Conservation (phyloP, 1,140 invertebrate species). For the Apis laboriosa region DNA sequence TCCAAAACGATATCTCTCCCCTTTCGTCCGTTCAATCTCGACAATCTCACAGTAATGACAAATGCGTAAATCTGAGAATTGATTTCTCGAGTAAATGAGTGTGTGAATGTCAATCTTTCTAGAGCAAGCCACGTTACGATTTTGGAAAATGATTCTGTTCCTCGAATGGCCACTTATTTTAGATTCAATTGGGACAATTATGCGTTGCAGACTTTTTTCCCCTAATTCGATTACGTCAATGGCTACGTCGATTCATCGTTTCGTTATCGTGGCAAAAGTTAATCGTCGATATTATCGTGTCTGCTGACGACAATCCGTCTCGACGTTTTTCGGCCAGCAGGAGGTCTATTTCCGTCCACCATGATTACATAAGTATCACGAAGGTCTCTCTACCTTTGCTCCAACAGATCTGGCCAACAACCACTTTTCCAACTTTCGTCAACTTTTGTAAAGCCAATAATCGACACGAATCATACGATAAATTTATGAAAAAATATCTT, state of each 20-base stretch:
- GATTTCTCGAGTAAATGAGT: background rate
- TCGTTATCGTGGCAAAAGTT: background rate
- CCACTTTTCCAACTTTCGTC: no score
- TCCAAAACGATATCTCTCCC: background rate
- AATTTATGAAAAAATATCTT: no score
- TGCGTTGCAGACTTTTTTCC: background rate
- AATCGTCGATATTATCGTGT: background rate
- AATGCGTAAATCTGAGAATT: background rate
- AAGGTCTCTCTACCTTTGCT: background rate
- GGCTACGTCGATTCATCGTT: background rate
- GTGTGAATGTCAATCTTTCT: no score
- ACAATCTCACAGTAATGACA: background rate
- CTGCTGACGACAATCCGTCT: background rate
- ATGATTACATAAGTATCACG: background rate
- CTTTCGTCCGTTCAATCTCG: background rate
- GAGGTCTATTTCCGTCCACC: background rate
- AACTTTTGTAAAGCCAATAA: no score
- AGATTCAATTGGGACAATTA: no score
- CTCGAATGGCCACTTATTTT: no score
- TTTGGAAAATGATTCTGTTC: no score
- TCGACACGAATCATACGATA: no score
- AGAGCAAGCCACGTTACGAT: no score
- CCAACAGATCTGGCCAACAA: no score
- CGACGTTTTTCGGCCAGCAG: background rate
- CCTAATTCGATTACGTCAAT: background rate